These are phyloP conservation scores for Drosophila kanapiae DNA, from an alignment of 1,140 invertebrate genomes.

Conservation along the genomic window DNA sequence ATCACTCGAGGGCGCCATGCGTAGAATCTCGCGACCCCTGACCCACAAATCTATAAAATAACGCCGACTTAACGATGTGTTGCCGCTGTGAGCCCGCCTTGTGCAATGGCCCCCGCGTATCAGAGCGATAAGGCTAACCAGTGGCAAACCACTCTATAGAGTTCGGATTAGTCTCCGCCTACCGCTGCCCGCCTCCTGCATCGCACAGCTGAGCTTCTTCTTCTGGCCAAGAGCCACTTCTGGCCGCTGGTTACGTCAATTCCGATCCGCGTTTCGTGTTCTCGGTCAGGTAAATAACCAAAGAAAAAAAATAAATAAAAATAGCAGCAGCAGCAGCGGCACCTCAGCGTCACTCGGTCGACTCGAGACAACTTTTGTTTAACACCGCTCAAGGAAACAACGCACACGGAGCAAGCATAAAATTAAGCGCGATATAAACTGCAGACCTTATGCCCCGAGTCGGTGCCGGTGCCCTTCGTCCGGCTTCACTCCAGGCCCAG, in stretches of 20 bases:
- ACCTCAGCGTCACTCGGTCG: conserved; percentile 29
- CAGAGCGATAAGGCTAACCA: conserved; percentile 72
- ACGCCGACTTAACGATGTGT: conserved; percentile 39
- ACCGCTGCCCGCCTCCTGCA: conserved; percentile 10
- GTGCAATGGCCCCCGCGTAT: conserved; percentile 58
- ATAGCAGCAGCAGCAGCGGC: conserved; percentile 20
- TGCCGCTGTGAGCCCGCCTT: conserved; percentile 46
- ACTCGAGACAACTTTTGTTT: conserved; percentile 55
- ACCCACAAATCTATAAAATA: conserved; percentile 38
- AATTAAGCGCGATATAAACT: conserved; percentile 58
- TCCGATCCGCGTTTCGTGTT: conserved; percentile 43
- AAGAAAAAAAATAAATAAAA: conserved; percentile 21
- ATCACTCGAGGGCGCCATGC: conserved; percentile 57
- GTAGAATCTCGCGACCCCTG: conserved; percentile 57
- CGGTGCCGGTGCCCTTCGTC: conserved; percentile 42
- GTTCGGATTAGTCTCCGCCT: conserved; percentile 23
- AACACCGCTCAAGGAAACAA: conserved; percentile 70
- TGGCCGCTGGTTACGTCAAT: conserved; percentile 60
- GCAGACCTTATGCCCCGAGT: conserved; percentile 69
- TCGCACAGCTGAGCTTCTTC: conserved; percentile 16
- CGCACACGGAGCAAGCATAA: conserved; percentile 40
- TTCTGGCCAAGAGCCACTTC: conserved; percentile 24
- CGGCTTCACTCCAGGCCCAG: conserved; percentile 22
- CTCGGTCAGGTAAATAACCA: conserved; percentile 53
- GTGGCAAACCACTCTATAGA: conserved; percentile 44